These are phyloP conservation scores for Pachycephala philippinensis DNA, from an alignment of 2,113 vertebrate species.

Conservation along the genomic window DNA sequence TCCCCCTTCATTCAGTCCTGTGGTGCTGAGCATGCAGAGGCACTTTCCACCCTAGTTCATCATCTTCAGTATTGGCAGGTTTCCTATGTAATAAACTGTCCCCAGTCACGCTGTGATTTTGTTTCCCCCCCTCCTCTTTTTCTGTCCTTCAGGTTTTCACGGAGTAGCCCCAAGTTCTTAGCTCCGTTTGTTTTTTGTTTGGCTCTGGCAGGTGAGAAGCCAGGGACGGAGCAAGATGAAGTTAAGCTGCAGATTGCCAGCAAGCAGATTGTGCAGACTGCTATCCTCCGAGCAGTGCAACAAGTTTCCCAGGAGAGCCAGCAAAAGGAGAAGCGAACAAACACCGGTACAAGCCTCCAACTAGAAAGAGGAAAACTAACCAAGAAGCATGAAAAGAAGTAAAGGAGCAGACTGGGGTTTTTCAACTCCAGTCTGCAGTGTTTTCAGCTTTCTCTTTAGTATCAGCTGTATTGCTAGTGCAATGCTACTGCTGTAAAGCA, in stretches of 20 bases:
- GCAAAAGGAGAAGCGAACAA: slow-evolving; percentile 17
- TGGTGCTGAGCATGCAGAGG: accelerated
- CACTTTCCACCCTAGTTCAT: neutral
- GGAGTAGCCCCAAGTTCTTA: neutral
- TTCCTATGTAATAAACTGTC: neutral
- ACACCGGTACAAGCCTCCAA: neutral
- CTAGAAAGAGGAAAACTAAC: slow-evolving; percentile 54
- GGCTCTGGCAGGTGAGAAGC: slow-evolving; percentile 68
- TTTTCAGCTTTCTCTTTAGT: slow-evolving; percentile 60
- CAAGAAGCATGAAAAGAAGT: slow-evolving; percentile 75
- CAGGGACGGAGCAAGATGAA: slow-evolving; percentile 71
- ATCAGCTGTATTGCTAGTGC: slow-evolving; percentile 38
- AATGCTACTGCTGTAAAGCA: slow-evolving; percentile 52
- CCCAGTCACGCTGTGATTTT: neutral
- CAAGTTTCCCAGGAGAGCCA: slow-evolving; percentile 75
- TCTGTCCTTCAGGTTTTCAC: neutral
- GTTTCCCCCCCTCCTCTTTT: neutral
- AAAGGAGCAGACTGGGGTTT: neutral
- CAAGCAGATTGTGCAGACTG: slow-evolving; percentile 78
- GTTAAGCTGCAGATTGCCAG: slow-evolving; percentile 74
- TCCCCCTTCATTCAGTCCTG: neutral
- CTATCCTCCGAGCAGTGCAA: slow-evolving; percentile 74
- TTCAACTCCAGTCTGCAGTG: neutral
- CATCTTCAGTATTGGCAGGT: neutral
- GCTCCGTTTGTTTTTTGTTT: neutral